Evolutionary conservation across 92 coral and sea anemone genomes (phyloP).

Genomic region (Zoanthus sociatus): DNA sequence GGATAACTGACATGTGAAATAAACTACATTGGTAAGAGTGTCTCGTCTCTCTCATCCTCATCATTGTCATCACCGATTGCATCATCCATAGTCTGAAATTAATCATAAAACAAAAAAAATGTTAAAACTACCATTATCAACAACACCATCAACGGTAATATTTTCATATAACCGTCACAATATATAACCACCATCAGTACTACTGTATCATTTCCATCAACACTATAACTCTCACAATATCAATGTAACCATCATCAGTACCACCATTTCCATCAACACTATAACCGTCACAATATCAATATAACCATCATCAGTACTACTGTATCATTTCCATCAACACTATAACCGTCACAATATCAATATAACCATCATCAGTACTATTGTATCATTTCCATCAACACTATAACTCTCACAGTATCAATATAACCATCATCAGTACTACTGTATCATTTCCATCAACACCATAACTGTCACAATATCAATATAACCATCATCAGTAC

Average conservation of each 20-base stretch:
- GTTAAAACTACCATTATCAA: neutral
- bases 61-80: constrained; percentile 40
- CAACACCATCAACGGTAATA: neutral
- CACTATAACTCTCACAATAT: neutral
- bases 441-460: neutral
- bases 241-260: neutral
- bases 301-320: neutral
- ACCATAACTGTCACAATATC: neutral
- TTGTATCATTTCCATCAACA: neutral
- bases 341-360: no score
- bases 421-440: neutral
- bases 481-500: neutral
- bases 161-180: neutral
- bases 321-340: neutral
- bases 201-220: neutral
- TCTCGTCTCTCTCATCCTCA: constrained; percentile 21
- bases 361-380: neutral
- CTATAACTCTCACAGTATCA: neutral
- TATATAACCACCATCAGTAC: neutral
- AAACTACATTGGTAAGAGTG: constrained; percentile 25
- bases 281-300: neutral
- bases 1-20: neutral
- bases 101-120: neutral
- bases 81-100: constrained; percentile 38
- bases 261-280: neutral